Base-by-base conservation (phyloP, 1,140 invertebrate species). In the Pentalonia nigronervosa region DNA sequence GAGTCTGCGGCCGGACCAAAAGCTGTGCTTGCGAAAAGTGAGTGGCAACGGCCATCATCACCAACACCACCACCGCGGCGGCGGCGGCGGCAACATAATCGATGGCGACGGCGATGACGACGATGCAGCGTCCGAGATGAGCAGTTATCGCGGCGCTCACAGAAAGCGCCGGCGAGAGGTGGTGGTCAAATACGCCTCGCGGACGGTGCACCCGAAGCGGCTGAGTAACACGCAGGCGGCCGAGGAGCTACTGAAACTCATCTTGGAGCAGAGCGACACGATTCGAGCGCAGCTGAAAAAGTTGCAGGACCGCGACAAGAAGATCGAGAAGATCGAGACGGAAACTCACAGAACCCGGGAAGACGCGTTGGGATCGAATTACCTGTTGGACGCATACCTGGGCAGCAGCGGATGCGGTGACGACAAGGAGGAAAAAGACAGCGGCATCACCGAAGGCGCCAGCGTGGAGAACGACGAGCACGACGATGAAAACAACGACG, bases 251-350 rank as follows among this genome's bases (percentile, higher is more conserved):
- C 96, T 97, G 93, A 97, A 97, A 94, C 96, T 97, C 94, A 97
- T 98, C 94, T 95, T 98, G 93, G 96, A 97, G n/a, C 97, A 98
- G 95, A 97, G 97, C 94, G 96, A 97, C 95, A 97, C 97, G n/a
- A 97, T 98, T 94, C 96, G 97, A 94, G 96, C 96, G 93, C 97
- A 98, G 95, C 95, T 97, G 93, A 96, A 96, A 87, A 95, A 95
- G 94, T 95, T 96, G 87, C 96, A 97, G 94, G 97, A 98, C 94
- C 97, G 97, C 94, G 97, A 98, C 94, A 96, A 97, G 94, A 96
- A 97, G 94, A 98, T 98, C 94, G 96, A 97, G 50, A 96, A 96
- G 93, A 96, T 97, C 94, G 97, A 98, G 95, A 96, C 97, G 93
- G 96, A 97, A 94, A 97, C 97, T 86, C 97, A 98, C 95, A 95